Base-by-base conservation (phyloP, 1,140 invertebrate species). In the Chironomus tepperi region DNA sequence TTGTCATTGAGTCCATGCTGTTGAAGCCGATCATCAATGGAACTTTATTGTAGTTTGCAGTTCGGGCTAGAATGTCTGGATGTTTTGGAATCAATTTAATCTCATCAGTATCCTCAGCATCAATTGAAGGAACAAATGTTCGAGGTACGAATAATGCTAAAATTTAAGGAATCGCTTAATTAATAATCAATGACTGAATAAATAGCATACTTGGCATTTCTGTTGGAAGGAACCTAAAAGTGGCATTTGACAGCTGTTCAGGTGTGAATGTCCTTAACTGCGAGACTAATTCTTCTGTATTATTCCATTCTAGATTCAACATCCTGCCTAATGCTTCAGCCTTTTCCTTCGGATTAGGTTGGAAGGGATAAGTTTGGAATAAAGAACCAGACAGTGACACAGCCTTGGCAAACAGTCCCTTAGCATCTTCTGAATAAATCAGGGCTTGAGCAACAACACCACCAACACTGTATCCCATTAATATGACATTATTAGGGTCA, bases 321-420 rank as follows among this genome's bases (percentile, higher is more conserved):
- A 75, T 67, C n/a, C 80, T 77, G 0, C 81, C 82, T 12, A 85
- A 73, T 19, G 76, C 74, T 43, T 77, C 79, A 6, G 84, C 83
- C 43, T 83, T 81, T 19, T 83, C 77, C 0, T 83, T 18, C 0
- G 83, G 82, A 74, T 81, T 77, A n/a, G 78, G 78, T 75, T 84
- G 80, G 10, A 78, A 78, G 0, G 85, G 84, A 87, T 88, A 90
- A 64, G 85, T 83, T 78, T 85, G 86, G 7, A 91, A 79, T 0
- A 88, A 87, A 7, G 90, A 88, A 0, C 89, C 86, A 1, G 90
- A 92, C 0, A 90, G 88, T 0, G 91, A 86, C 91, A 91, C 93
- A 1, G 88, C 89, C 67, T 88, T 82, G 0, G 87, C 84, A 75
- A 92, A 93, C 0, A 91, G 80, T 73, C 84, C 86, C 24, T 88